Percentiles rank a stretch among this genome's conserved stretches.
These are phyloP conservation scores for Bucco capensis DNA, from an alignment of 2,113 vertebrate species.

Conservation along the genomic window DNA sequence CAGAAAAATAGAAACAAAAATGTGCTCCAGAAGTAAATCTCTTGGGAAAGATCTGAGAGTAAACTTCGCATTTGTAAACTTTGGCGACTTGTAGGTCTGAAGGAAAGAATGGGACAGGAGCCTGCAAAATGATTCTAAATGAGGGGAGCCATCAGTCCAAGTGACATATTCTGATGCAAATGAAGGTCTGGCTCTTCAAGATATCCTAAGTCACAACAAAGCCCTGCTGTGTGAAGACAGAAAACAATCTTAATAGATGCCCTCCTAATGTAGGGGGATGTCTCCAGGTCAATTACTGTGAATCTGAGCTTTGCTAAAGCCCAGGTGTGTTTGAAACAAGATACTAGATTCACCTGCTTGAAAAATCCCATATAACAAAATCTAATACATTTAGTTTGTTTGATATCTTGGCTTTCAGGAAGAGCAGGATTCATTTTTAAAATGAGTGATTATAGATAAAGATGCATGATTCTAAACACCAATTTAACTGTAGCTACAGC, in stretches of 20 bases:
- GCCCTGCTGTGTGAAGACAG: not conserved
- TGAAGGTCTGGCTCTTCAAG: not conserved
- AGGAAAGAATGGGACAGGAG: not conserved
- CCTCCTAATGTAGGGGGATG: not conserved
- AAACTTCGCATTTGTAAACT: not conserved
- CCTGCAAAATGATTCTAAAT: not conserved
- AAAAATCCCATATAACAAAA: not conserved
- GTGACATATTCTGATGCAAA: not conserved
- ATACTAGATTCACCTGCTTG: not conserved
- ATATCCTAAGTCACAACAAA: not conserved
- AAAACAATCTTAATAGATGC: not conserved
- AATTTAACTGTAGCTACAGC: not conserved
- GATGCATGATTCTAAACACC: not conserved
- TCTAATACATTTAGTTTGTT: not conserved
- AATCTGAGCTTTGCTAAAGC: not conserved
- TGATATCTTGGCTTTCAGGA: not conserved
- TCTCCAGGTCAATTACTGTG: not conserved
- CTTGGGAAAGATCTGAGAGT: not conserved
- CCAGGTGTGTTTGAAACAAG: not conserved
- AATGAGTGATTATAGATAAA: not conserved
- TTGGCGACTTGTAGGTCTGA: not conserved
- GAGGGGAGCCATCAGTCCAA: not conserved
- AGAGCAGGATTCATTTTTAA: not conserved
- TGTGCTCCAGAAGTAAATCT: not conserved
- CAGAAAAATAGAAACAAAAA: conserved; percentile 27